Evolutionary conservation across 2,113 vertebrate species (phyloP), one percentile per base, ranked within the genome.

Genomic region (Melospiza melodia): DNA sequence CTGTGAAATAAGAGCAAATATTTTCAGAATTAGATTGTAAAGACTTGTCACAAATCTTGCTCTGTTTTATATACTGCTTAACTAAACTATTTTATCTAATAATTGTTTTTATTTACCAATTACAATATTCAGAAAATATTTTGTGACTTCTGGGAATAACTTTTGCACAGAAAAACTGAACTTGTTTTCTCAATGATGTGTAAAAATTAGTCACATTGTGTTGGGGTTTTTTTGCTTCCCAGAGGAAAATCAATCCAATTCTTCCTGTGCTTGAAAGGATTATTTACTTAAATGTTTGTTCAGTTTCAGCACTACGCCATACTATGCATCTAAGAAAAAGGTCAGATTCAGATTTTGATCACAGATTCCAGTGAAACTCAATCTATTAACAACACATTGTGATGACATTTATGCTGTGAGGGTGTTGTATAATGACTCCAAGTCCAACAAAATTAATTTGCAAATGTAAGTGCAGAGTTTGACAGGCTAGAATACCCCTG

Each of bases 1-100:
- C 58, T 94, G 12, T 78, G 80, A 97, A 78, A 93, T 44, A 63
- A 82, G 52, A 90, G 4, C 44, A 91, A 90, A 89, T 20, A 74
- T 89, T 84, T 69, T 95, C 78, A 95, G 90, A 91, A 96, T 63
- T 89, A 58, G 22, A 85, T 79, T 91, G 19, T 43, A 72, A 35
- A 93, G 52, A 78, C 23, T 48, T 79, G 20, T 58, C 91, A 92
- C 8, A 95, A 95, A 77, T 72, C 55, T 76, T 81, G 44, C 6
- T 85, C 68, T 92, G 14, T 77, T 91, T 93, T 82, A 74, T 44
- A 66, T 79, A 88, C 13, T 33, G 33, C 51, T 62, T 66, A 74
- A 46, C 54, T 57, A 94, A 93, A 78, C 48, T 88, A 44, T 46
- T 92, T 97, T 41, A 91, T 68, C 10, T 31, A 28, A 16, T 68